Base-by-base conservation (phyloP, 1,140 invertebrate genomes). In the Colletes latitarsis region DNA sequence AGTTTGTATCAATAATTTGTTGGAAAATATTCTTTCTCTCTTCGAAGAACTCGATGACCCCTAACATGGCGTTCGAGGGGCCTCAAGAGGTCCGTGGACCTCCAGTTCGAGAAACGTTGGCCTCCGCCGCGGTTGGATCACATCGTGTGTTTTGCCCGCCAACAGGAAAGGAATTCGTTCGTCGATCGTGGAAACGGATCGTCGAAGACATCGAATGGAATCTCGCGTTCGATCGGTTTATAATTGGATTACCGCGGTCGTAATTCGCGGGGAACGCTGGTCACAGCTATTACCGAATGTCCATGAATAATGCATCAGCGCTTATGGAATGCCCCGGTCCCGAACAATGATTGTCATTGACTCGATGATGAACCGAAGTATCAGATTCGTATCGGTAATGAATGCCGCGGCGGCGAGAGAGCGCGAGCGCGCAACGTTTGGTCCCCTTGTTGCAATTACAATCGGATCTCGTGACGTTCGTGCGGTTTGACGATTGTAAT, bases 401-500 rank as follows among this genome's bases (percentile, higher is more conserved):
- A 79, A 79, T 64, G 77, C 69, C 49, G 70, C 46, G 46, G 68
- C 68, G 67, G 46, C 17, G 6, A 55, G 17, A 19, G 17, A 15
- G 49, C 46, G 30, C 63, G 15, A 0, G 14, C 55, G 43, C 60
- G 46, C 71, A 10, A 8, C 60, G 14, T 39, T 41, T 19, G 17
- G 39, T 41, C 58, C 17, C 4, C 55, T 78, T 43, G 58, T 63
- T 57, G 77, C 82, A 84, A 84, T 85, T 81, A 70, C 82, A 77
- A 77, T 84, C 77, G 78, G 43, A 70, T 81, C 69, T 60, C 79
- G 79, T 81, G 84, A 82, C 74, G 76, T 66, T 75, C 70, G 63
- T 74, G 83, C 83, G 84, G 83, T 86, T 85, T 82, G 70, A 86
- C 80, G 75, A 84, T 82, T 78, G 83, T 86, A 85, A 86, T 79